A percentile compares a stretch with the other conserved stretches of the same genome.
phyloP scores from a whole-genome alignment of 2,113 vertebrate species.

The Narcine bancroftii region DNA sequence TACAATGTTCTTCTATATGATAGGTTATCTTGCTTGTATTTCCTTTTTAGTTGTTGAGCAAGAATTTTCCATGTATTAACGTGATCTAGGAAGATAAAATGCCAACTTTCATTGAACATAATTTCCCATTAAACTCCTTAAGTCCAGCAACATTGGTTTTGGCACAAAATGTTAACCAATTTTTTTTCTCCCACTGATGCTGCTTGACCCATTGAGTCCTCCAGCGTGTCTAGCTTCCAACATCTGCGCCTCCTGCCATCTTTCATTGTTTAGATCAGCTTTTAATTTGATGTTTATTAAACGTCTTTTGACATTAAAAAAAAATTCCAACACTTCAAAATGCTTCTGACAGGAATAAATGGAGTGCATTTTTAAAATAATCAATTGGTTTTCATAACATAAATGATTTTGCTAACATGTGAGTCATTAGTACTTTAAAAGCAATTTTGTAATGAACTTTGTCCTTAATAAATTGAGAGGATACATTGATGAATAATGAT shows the following conservation, averaged over 20 bases:
- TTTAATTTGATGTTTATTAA: neutral
- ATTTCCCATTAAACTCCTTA: no score
- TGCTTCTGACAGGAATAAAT: neutral
- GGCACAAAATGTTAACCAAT: no score
- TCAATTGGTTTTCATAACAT: neutral
- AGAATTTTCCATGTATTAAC: neutral
- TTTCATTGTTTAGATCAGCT: neutral
- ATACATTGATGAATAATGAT: neutral
- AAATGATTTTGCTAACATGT: neutral
- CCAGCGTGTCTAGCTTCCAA: no score
- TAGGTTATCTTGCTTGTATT: neutral
- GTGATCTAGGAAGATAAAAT: constrained; percentile 2
- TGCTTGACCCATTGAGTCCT: no score
- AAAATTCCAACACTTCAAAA: neutral
- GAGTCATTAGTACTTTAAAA: neutral
- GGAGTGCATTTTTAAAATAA: neutral
- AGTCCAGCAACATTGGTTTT: no score
- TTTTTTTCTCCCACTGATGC: no score
- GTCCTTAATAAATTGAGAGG: neutral
- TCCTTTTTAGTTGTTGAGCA: neutral
- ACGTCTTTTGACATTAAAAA: neutral
- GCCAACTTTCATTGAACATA: neutral
- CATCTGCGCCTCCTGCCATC: no score
- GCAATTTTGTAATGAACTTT: neutral
- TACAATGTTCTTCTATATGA: neutral